Evolutionary conservation across 1,140 invertebrate genomes (phyloP), one percentile per base, ranked within the genome.

Genomic region (Bombus waltoni): DNA sequence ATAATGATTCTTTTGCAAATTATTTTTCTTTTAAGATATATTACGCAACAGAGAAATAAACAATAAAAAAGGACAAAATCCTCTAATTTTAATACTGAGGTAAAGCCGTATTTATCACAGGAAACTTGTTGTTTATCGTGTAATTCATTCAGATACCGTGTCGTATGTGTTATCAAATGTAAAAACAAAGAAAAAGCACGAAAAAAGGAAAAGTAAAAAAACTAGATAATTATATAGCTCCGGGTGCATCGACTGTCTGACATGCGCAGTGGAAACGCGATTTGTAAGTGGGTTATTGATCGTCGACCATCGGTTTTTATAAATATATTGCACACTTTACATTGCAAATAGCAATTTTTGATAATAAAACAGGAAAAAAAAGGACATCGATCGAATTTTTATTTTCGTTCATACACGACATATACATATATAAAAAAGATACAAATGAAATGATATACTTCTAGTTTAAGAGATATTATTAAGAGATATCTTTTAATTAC

Each of bases 271-370:
- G 73, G 86, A 89, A 89, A 83, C 72, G 81, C 40, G 89, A 88
- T 90, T 90, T 87, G 76, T 87, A 91, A 91, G 70, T 90, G 82
- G 89, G 87, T 91, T 91, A 91, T 91, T 90, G 90, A 91, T 90
- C 85, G 75, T 15, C 76, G 47, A 22, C 71, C 77, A 89, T 82
- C 76, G 78, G 78, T 85, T 85, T 85, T 85, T 85, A 81, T 85
- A 85, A 85, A 85, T 85, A 85, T 85, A 81, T 85, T 62, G 15
- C 35, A 47, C 8, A n/a, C 76, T 42, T 28, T 6, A 59, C 8
- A 40, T 47, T 76, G 68, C 32, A 47, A 83, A 75, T 66, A 78
- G 57, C 32, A 44, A 66, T 79, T 86, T 80, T 80, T 85, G 47
- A 47, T 38, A 65, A 47, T 13, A 18, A 72, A 71, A 71, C 5